Evolutionary conservation across 2,113 vertebrate species (phyloP).

Genomic region (Ophthalmolycus amberensis): DNA sequence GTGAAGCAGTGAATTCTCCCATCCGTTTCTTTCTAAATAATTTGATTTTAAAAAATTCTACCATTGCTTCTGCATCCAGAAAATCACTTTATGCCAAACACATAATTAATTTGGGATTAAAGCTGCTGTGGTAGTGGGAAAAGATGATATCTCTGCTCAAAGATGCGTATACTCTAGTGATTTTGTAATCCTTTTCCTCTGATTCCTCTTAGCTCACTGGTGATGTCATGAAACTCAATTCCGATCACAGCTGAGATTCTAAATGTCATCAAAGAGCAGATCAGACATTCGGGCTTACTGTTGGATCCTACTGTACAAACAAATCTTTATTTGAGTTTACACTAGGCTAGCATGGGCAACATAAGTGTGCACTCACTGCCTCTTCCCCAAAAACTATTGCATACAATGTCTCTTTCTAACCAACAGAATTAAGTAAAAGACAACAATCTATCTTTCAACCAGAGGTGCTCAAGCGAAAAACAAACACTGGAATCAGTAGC

Average conservation of each 20-base stretch:
- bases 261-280: background rate
- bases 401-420: background rate
- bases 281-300: background rate
- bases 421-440: background rate
- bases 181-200: conserved; percentile 1
- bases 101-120: conserved; percentile 3
- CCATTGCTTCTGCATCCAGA: background rate
- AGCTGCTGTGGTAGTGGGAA: background rate
- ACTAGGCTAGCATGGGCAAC: background rate
- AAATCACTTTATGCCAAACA: conserved; percentile 10
- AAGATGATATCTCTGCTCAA: conserved; percentile 12
- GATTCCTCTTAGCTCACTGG: background rate
- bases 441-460: background rate
- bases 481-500: background rate
- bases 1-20: background rate
- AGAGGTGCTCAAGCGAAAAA: conserved; percentile 4
- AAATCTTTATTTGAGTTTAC: conserved; percentile 10
- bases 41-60: background rate
- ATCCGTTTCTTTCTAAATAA: background rate
- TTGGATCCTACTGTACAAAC: background rate
- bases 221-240: conserved; percentile 9
- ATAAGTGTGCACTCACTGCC: background rate
- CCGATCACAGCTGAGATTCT: conserved; percentile 6
- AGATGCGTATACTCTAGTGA: background rate
- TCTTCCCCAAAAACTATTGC: background rate